Evolutionary conservation across 2,797 vertebrate species (phyloP).

Genomic region (Typhlichthys subterraneus): DNA sequence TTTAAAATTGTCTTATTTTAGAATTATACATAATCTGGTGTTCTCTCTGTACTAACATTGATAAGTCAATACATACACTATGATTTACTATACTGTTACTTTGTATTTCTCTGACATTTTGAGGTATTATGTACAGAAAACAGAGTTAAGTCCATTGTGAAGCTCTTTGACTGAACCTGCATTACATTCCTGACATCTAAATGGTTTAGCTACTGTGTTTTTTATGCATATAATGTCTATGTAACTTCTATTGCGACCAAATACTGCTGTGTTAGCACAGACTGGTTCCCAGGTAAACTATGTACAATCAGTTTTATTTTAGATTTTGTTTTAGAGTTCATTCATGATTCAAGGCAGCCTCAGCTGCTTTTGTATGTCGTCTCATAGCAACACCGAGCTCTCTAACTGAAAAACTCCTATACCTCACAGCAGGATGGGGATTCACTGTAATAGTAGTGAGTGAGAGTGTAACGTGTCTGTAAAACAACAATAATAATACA

Average conservation of each 20-base stretch:
- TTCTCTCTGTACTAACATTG: too few relatives aligned
- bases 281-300: constrained; percentile 15
- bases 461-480: too few relatives aligned
- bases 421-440: too few relatives aligned
- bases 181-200: too few relatives aligned
- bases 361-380: constrained; percentile 36
- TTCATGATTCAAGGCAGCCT: constrained; percentile 44
- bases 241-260: not conserved
- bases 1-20: not conserved
- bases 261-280: not conserved
- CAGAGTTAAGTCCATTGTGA: too few relatives aligned
- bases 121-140: too few relatives aligned
- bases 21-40: too few relatives aligned
- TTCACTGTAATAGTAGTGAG: too few relatives aligned
- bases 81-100: not conserved
- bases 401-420: constrained; percentile 30
- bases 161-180: too few relatives aligned
- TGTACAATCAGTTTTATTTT: constrained; percentile 21
- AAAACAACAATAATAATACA: too few relatives aligned
- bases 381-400: constrained; percentile 73
- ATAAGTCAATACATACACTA: not conserved
- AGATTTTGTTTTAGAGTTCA: constrained; percentile 20
- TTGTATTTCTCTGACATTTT: not conserved
- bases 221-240: not conserved
- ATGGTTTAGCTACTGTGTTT: too few relatives aligned